Evolutionary conservation across 1,140 invertebrate species (phyloP).

Genomic region (Monochamus saltuarius): DNA sequence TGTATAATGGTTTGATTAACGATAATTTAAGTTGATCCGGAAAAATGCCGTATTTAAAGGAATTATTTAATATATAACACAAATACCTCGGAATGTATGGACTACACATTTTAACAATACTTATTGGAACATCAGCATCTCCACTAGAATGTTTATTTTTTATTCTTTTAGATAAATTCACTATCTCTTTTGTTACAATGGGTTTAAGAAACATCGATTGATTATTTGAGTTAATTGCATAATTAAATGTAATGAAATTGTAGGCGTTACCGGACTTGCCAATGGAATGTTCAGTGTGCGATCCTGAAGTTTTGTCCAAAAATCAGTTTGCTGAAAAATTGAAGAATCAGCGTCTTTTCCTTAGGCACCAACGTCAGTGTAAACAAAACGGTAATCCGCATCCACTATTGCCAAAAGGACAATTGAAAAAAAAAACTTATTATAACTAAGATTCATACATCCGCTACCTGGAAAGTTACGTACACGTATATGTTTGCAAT

Average conservation of each 20-base stretch:
- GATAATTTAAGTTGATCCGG: no score
- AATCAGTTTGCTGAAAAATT: slow-evolving; percentile 16
- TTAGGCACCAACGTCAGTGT: slow-evolving; percentile 20
- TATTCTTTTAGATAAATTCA: no score
- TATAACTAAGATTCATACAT: slow-evolving; percentile 55
- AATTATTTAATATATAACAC: no score
- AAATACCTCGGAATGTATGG: no score
- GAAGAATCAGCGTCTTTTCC: slow-evolving; percentile 16
- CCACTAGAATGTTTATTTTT: no score
- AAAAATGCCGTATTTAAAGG: no score
- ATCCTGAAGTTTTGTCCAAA: slow-evolving; percentile 2
- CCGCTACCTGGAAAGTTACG: slow-evolving; percentile 42
- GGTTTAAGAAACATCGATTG: no score
- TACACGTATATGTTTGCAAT: slow-evolving; percentile 51
- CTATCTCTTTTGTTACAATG: no score
- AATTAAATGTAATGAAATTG: not conserved
- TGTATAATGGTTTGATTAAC: no score
- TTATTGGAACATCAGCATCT: no score
- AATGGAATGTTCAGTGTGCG: slow-evolving; percentile 6
- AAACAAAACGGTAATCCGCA: slow-evolving; percentile 21
- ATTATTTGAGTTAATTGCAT: not conserved
- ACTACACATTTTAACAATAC: no score
- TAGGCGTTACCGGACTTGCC: slow-evolving; percentile 3
- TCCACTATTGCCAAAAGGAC: slow-evolving; percentile 2
- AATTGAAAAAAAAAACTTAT: slow-evolving; percentile 40